phyloP scores from a whole-genome alignment of 2,113 vertebrate genomes.

The Macrotis lagotis region DNA sequence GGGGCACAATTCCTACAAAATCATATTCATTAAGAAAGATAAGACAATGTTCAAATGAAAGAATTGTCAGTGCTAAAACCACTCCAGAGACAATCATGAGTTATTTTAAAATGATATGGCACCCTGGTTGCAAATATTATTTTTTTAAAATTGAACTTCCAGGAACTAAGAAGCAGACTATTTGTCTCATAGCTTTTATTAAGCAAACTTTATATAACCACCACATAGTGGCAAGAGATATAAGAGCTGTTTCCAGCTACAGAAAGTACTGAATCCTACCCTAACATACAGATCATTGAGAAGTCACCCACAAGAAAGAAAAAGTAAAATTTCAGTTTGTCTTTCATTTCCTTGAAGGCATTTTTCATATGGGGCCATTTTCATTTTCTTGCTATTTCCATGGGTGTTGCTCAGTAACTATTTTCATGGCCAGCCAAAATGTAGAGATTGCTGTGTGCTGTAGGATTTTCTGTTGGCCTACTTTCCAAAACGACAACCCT shows the following conservation, averaged over 20 bases:
- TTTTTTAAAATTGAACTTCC: constrained; percentile 79
- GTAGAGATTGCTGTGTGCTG: constrained; percentile 98
- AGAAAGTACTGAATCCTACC: constrained; percentile 80
- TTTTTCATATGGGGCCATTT: constrained; percentile 55
- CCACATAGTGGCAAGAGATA: constrained; percentile 90
- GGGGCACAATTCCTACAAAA: constrained; percentile 77
- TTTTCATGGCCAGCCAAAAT: constrained; percentile 99
- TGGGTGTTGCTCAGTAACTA: constrained; percentile 90
- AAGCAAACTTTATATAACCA: constrained; percentile 87
- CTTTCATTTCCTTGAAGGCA: constrained; percentile 60
- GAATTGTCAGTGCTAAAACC: constrained; percentile 72
- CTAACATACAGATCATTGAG: constrained; percentile 66
- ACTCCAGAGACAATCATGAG: constrained; percentile 70
- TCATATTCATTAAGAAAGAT: constrained; percentile 77
- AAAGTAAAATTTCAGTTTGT: constrained; percentile 62
- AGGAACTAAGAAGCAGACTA: constrained; percentile 78
- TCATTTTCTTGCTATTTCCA: constrained; percentile 52
- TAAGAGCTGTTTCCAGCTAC: constrained; percentile 88
- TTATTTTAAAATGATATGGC: constrained; percentile 82
- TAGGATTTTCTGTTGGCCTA: constrained; percentile 94
- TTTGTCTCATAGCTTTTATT: constrained; percentile 86
- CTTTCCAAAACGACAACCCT: constrained; percentile 99
- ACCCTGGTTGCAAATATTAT: constrained; percentile 79
- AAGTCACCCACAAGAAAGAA: constrained; percentile 58
- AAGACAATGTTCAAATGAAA: constrained; percentile 80